Percentiles rank a stretch among this genome's conserved stretches.
These are phyloP conservation scores for Molorchus minor DNA, from an alignment of 2,888 invertebrate species.

Conservation along the genomic window DNA sequence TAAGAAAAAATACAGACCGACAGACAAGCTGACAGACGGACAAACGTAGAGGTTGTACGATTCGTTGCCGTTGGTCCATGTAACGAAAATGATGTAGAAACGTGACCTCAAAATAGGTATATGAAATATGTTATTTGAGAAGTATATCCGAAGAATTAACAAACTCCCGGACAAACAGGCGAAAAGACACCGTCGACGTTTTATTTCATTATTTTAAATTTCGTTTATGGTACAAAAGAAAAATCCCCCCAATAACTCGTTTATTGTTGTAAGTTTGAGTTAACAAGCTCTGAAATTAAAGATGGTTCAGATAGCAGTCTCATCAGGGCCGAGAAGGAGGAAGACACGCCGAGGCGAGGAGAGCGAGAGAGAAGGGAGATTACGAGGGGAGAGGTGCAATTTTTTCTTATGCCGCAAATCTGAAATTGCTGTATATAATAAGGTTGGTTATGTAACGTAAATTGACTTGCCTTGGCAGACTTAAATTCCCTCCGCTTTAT, in stretches of 20 bases:
- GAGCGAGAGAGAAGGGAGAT: constrained; percentile 44
- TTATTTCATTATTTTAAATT: constrained; percentile 42
- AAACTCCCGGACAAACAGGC: too few species aligned
- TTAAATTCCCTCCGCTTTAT: constrained; percentile 32
- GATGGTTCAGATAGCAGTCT: constrained; percentile 71
- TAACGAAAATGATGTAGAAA: too few species aligned
- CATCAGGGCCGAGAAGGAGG: constrained; percentile 65
- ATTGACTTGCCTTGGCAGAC: constrained; percentile 48
- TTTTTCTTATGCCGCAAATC: constrained; percentile 59
- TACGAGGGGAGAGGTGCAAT: constrained; percentile 56
- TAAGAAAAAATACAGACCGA: too few species aligned
- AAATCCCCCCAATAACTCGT: constrained; percentile 49
- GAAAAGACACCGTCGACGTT: constrained; percentile 17
- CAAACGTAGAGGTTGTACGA: too few species aligned
- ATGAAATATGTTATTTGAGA: too few species aligned
- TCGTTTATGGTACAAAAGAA: constrained; percentile 42
- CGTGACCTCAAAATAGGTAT: too few species aligned
- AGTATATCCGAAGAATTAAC: too few species aligned
- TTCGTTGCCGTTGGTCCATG: too few species aligned
- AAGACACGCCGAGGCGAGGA: constrained; percentile 56
- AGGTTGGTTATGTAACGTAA: constrained; percentile 56
- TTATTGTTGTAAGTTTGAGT: constrained; percentile 57
- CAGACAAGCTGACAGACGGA: too few species aligned
- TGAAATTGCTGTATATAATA: constrained; percentile 59
- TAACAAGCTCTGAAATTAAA: constrained; percentile 67